A percentile compares a stretch with the other conserved stretches of the same genome.
These are phyloP conservation scores for Natator depressus DNA, from an alignment of 2,113 vertebrate species.

Conservation along the genomic window DNA sequence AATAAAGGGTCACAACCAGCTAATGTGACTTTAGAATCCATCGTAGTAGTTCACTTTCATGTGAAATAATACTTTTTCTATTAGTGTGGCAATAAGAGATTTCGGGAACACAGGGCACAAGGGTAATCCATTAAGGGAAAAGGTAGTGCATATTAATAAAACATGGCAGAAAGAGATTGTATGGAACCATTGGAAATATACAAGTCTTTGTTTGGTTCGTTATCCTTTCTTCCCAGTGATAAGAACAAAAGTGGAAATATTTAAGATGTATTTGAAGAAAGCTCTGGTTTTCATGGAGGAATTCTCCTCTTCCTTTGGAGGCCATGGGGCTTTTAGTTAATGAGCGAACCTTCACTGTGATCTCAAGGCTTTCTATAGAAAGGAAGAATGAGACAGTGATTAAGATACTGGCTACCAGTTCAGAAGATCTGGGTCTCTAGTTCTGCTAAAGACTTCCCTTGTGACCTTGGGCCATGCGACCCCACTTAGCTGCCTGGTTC, in stretches of 20 bases:
- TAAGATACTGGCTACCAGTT: too few species aligned
- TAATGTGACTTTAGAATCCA: background rate
- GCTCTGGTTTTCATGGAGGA: background rate
- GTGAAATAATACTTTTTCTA: background rate
- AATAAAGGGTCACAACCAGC: background rate
- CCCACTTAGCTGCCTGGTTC: background rate
- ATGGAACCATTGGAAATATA: background rate
- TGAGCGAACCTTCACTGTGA: background rate
- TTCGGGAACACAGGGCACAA: background rate
- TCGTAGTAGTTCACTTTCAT: background rate
- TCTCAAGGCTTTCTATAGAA: background rate
- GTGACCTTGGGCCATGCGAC: background rate
- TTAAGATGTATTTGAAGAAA: background rate
- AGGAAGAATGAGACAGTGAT: background rate
- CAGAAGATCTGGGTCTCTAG: too few species aligned
- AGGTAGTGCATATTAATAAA: background rate
- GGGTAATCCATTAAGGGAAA: background rate
- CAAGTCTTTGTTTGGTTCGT: background rate
- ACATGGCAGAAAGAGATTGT: background rate
- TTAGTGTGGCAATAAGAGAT: background rate
- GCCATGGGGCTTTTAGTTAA: background rate
- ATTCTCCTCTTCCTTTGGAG: background rate
- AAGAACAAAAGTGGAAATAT: background rate
- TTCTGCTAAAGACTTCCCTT: too few species aligned
- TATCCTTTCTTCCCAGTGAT: background rate